These are phyloP conservation scores for Pocillopora damicornis DNA, from an alignment of 64 coral and sea anemone genomes.

Conservation along the genomic window DNA sequence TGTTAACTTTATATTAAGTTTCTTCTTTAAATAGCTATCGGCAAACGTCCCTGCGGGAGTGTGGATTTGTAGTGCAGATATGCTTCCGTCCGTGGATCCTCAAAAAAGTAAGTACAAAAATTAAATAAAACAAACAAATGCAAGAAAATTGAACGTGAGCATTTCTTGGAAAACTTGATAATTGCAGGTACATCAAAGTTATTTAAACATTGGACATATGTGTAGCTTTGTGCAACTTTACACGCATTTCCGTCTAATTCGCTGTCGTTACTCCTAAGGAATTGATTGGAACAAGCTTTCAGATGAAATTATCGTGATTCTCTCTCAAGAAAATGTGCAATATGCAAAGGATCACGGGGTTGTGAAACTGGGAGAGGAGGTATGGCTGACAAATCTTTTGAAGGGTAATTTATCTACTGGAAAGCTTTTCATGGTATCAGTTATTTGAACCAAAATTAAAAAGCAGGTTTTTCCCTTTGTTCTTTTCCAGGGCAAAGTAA, in stretches of 20 bases:
- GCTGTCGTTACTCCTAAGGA: neutral
- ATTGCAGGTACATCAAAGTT: too few relatives aligned
- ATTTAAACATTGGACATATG: too few relatives aligned
- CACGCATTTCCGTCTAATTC: neutral
- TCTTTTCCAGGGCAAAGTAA: constrained; percentile 67
- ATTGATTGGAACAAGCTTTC: constrained; percentile 68
- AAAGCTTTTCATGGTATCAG: neutral
- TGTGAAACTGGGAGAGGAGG: constrained; percentile 64
- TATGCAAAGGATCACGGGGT: constrained; percentile 72
- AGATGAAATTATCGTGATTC: constrained; percentile 64
- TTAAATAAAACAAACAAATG: too few relatives aligned
- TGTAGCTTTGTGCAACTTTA: too few relatives aligned
- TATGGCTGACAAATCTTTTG: neutral
- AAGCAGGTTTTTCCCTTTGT: neutral
- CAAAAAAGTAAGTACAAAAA: constrained; percentile 32
- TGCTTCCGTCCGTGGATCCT: constrained; percentile 64
- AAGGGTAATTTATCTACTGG: too few relatives aligned
- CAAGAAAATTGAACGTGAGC: too few relatives aligned
- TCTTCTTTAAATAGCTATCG: constrained; percentile 26
- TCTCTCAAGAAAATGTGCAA: constrained; percentile 42
- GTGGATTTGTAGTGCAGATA: constrained; percentile 95
- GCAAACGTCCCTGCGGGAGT: constrained; percentile 55
- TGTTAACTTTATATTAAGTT: neutral
- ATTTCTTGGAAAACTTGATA: too few relatives aligned
- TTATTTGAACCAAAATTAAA: neutral